Percentiles rank a stretch among this genome's conserved stretches.
Conservation (phyloP, 2,797 vertebrate genomes). For the Tokudaia muenninki region DNA sequence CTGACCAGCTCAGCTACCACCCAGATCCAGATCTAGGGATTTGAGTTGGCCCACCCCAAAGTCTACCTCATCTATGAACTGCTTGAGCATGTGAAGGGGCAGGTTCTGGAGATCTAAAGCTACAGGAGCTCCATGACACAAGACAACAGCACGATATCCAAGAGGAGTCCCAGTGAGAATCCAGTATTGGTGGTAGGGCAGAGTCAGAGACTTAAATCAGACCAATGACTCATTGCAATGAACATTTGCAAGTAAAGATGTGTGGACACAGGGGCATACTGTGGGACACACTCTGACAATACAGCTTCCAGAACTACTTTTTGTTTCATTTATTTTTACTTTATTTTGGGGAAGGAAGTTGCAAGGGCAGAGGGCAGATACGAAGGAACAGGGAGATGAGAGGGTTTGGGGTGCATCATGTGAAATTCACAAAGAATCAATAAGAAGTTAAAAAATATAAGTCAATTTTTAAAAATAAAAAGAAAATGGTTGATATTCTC, state of each 20-base stretch:
- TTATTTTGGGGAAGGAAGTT: background rate
- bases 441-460: background rate
- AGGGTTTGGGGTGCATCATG: background rate
- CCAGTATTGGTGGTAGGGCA: background rate
- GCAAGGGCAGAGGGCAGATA: background rate
- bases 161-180: background rate
- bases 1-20: background rate
- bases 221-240: background rate
- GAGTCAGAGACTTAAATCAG: background rate
- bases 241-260: background rate
- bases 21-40: background rate
- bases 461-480: background rate
- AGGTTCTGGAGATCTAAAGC: background rate
- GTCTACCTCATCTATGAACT: background rate
- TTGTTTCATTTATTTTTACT: background rate
- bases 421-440: background rate
- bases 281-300: background rate
- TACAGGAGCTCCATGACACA: background rate
- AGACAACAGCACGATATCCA: background rate
- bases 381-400: background rate
- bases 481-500: conserved; percentile 60
- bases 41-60: background rate
- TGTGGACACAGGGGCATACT: background rate
- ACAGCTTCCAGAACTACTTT: background rate
- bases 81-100: background rate